phyloP scores from a whole-genome alignment of 2,888 invertebrate species.

The Anagyrus pseudococci region DNA sequence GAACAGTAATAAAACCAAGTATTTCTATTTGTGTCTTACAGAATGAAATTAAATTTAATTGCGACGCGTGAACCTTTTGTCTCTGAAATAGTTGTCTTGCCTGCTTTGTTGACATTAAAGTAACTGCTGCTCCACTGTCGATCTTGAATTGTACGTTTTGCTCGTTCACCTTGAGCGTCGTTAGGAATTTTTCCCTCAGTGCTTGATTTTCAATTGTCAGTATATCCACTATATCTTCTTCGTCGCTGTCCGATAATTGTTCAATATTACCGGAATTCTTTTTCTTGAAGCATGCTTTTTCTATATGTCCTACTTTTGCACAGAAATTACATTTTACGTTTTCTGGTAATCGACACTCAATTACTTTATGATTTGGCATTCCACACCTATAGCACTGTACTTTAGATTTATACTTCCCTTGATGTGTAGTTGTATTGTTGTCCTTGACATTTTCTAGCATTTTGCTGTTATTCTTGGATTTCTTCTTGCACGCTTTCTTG shows the following conservation, averaged over 20 bases:
- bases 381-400: background rate
- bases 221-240: background rate
- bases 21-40: background rate
- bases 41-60: background rate
- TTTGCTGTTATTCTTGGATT: no score
- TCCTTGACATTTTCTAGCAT: background rate
- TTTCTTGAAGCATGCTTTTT: background rate
- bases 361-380: background rate
- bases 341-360: background rate
- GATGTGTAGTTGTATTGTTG: background rate
- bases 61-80: background rate
- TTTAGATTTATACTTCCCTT: background rate
- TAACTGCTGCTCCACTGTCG: constrained; percentile 1
- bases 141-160: background rate
- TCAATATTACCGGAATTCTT: background rate
- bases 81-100: background rate
- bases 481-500: background rate
- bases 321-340: background rate
- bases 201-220: background rate
- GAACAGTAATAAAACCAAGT: background rate
- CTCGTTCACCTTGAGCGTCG: background rate
- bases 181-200: background rate
- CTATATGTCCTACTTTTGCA: background rate
- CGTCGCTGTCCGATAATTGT: background rate
- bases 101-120: background rate